Conservation (phyloP, 2,113 vertebrate genomes). For the Speoplatyrhinus poulsoni region DNA sequence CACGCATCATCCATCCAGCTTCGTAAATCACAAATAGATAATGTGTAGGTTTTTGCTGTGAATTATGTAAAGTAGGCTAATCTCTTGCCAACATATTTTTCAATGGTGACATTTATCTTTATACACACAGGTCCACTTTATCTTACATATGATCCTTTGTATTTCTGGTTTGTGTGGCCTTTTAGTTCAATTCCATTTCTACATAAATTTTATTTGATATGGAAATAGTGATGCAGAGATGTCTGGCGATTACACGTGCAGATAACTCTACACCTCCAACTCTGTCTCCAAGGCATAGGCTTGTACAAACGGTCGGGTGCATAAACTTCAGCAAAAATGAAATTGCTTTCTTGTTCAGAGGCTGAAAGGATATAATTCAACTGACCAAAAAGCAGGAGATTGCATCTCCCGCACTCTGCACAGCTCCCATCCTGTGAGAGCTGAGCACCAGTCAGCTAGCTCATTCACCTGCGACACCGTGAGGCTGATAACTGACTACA, state of each 20-base stretch:
- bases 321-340: constrained; percentile 40
- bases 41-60: too few relatives aligned
- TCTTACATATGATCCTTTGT: too few relatives aligned
- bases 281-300: constrained; percentile 31
- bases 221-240: constrained; percentile 15
- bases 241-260: constrained; percentile 14
- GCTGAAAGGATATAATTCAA: constrained; percentile 60
- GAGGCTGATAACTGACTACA: constrained; percentile 44
- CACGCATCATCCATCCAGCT: too few relatives aligned
- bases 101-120: too few relatives aligned
- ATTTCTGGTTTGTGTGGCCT: too few relatives aligned
- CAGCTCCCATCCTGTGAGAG: constrained; percentile 45
- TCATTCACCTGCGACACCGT: constrained; percentile 29
- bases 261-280: constrained; percentile 30
- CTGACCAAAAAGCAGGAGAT: constrained; percentile 55
- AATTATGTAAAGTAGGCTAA: too few relatives aligned
- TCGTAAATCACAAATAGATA: too few relatives aligned
- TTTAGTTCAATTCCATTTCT: background rate
- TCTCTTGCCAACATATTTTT: too few relatives aligned
- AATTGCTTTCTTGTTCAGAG: constrained; percentile 59
- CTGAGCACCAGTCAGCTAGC: constrained; percentile 38
- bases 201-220: background rate
- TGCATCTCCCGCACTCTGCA: constrained; percentile 34
- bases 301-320: constrained; percentile 33
- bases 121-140: too few relatives aligned